Conservation (phyloP, 2,888 invertebrate species). For the Nymphalis urticae region DNA sequence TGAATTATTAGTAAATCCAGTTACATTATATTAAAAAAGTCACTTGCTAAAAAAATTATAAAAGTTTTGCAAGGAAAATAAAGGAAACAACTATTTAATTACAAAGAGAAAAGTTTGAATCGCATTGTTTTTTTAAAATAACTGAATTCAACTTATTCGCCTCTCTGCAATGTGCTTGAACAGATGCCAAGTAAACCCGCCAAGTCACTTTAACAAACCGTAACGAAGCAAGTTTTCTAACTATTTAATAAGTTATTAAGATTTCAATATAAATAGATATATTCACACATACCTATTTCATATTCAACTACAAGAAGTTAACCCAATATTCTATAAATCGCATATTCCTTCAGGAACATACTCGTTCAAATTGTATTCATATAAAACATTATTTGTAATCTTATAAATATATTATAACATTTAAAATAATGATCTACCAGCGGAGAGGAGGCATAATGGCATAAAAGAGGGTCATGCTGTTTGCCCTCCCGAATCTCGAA, state of each 20-base stretch:
- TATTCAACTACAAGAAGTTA: not conserved
- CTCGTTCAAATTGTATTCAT: no score
- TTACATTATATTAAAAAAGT: not conserved
- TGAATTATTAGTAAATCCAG: no score
- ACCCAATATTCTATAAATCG: no score
- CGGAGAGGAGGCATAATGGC: no score
- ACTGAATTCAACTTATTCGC: conserved; percentile 27
- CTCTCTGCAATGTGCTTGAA: conserved; percentile 28
- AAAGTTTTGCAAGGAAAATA: not conserved
- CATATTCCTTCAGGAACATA: no score
- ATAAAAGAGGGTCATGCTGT: no score
- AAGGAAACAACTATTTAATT: conserved; percentile 14
- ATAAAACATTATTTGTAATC: no score
- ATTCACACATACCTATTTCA: not conserved
- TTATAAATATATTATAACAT: no score
- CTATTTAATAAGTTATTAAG: conserved; percentile 23
- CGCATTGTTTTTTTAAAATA: conserved; percentile 27
- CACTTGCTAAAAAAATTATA: not conserved
- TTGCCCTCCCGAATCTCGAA: no score
- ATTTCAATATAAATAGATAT: conserved; percentile 1
- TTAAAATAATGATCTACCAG: no score
- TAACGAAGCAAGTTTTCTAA: conserved; percentile 31
- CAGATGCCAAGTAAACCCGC: conserved; percentile 32
- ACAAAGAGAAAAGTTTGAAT: conserved; percentile 20
- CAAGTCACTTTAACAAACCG: conserved; percentile 30